These are phyloP conservation scores for Sympetrum striolatum DNA, from an alignment of 2,888 invertebrate genomes.

Conservation along the genomic window DNA sequence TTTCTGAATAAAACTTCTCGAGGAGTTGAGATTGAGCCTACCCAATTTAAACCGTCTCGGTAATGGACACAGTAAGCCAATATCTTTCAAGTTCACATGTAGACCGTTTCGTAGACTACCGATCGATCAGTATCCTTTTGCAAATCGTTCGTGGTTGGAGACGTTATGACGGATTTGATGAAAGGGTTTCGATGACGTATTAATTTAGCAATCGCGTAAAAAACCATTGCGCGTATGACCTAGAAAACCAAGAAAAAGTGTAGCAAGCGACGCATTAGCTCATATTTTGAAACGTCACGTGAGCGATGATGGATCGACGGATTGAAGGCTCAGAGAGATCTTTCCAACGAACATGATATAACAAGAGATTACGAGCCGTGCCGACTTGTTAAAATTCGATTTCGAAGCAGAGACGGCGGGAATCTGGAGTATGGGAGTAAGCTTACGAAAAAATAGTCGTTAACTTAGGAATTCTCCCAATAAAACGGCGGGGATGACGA, in stretches of 20 bases:
- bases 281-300: not conserved
- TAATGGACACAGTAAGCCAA: no score
- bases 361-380: not conserved
- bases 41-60: no score
- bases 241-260: not conserved
- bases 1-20: no score
- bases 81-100: no score
- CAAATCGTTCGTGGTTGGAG: no score
- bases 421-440: not conserved
- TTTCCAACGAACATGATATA: not conserved
- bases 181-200: not conserved
- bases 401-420: not conserved
- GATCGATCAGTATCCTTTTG: no score
- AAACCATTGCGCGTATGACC: not conserved
- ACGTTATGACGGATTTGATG: no score
- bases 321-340: not conserved
- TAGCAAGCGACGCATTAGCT: not conserved
- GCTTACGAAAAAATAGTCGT: not conserved
- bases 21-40: no score
- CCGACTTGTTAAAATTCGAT: not conserved
- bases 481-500: not conserved
- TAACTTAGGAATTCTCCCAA: not conserved
- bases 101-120: no score
- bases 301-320: not conserved
- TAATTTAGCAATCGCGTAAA: not conserved